Percentiles rank a stretch among this genome's conserved stretches.
phyloP scores from a whole-genome alignment of 2,113 vertebrate species.

The Meles meles region DNA sequence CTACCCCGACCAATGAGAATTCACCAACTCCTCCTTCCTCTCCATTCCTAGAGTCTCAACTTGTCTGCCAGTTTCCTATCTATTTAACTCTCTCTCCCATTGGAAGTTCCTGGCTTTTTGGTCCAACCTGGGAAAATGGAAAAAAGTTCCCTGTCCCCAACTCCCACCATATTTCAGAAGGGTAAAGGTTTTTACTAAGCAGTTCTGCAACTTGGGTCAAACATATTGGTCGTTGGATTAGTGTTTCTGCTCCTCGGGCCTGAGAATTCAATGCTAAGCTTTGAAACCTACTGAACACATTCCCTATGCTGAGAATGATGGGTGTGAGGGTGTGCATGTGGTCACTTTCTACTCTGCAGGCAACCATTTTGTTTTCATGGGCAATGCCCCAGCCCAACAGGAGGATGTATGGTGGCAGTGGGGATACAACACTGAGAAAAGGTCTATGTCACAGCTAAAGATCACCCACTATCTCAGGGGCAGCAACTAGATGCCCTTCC shows the following conservation, averaged over 20 bases:
- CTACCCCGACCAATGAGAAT: not conserved
- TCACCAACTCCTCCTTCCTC: not conserved
- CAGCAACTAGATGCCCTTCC: not conserved
- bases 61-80: not conserved
- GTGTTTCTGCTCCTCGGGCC: not conserved
- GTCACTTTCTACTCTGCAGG: not conserved
- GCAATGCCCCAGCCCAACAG: not conserved
- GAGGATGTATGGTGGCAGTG: not conserved
- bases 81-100: not conserved
- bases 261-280: not conserved
- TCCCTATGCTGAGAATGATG: not conserved
- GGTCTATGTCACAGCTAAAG: not conserved
- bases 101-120: not conserved
- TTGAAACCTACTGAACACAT: not conserved
- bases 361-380: not conserved
- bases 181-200: not conserved
- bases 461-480: not conserved
- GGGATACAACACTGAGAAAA: not conserved
- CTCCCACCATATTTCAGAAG: not conserved
- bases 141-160: not conserved
- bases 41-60: not conserved
- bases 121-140: not conserved
- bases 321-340: fast-evolving
- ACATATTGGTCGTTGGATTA: not conserved
- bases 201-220: not conserved